Percentiles rank a stretch among this genome's conserved stretches.
These are phyloP conservation scores for Serripes groenlandicus DNA, from an alignment of 2,888 invertebrate genomes.

Conservation along the genomic window DNA sequence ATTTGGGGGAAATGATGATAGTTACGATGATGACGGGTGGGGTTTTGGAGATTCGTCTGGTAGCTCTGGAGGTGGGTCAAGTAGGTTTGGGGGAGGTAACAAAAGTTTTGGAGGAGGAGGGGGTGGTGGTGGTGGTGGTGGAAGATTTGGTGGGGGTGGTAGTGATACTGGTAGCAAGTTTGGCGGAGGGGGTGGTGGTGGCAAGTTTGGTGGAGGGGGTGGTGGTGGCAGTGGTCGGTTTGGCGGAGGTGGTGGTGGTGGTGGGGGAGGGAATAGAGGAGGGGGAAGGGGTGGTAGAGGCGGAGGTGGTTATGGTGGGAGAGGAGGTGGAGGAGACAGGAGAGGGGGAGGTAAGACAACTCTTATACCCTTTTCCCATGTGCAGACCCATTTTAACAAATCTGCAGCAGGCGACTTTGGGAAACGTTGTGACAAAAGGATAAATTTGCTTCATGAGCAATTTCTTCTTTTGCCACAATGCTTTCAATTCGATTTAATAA, in stretches of 20 bases:
- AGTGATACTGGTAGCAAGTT: too few species aligned
- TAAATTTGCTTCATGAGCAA: background rate
- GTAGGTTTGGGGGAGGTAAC: slow-evolving; percentile 59
- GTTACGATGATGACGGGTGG: slow-evolving; percentile 61
- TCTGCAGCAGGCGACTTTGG: background rate
- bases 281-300: slow-evolving; percentile 30
- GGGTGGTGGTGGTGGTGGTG: slow-evolving; percentile 29
- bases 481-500: background rate
- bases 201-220: slow-evolving; percentile 24
- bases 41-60: slow-evolving; percentile 54
- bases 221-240: slow-evolving; percentile 2
- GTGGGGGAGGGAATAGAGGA: slow-evolving; percentile 32
- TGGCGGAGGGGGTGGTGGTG: slow-evolving; percentile 49
- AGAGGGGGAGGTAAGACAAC: slow-evolving; percentile 47
- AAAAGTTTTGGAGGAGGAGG: slow-evolving; percentile 82
- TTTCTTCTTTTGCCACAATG: background rate
- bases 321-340: slow-evolving; percentile 35
- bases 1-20: slow-evolving; percentile 57
- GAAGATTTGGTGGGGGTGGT: slow-evolving; percentile 44
- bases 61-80: slow-evolving; percentile 49
- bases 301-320: background rate
- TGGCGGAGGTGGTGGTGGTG: slow-evolving; percentile 63
- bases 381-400: background rate
- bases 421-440: background rate
- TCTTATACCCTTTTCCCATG: background rate